Conservation (phyloP, 1,140 invertebrate species). For the Macrotrachela quadricornifera region DNA sequence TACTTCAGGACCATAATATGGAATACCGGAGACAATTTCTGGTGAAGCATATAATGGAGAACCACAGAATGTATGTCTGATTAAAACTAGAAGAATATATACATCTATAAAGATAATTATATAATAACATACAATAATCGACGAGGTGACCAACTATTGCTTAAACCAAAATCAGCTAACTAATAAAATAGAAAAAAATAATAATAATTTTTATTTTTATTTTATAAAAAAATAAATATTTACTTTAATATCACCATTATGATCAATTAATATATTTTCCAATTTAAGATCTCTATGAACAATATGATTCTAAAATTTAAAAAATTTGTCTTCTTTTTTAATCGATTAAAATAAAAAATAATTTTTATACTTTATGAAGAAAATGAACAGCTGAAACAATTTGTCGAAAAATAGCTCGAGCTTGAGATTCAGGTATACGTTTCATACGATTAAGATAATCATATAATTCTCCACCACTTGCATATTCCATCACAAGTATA, state of each 20-base stretch:
- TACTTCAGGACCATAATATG: constrained; percentile 82
- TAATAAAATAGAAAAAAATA: constrained; percentile 20
- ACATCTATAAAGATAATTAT: too few relatives aligned
- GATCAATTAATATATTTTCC: constrained; percentile 90
- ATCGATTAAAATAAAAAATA: neutral
- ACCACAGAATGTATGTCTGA: constrained; percentile 66
- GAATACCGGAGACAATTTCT: constrained; percentile 90
- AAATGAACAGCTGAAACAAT: constrained; percentile 91
- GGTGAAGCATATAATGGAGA: constrained; percentile 92
- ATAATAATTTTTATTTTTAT: too few relatives aligned
- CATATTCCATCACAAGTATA: constrained; percentile 97
- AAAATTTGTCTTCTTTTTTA: too few relatives aligned
- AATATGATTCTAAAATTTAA: constrained; percentile 40
- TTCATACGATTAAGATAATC: constrained; percentile 85
- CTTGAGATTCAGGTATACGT: constrained; percentile 69
- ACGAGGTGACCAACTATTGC: constrained; percentile 72
- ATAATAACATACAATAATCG: constrained; percentile 36
- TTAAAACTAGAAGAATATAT: too few relatives aligned
- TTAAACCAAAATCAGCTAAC: constrained; percentile 96
- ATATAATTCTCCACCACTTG: constrained; percentile 87
- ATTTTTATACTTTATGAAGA: constrained; percentile 59
- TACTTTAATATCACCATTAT: constrained; percentile 79
- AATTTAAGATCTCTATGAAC: constrained; percentile 85
- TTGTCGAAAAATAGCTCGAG: constrained; percentile 80
- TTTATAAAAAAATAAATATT: constrained; percentile 5